Conservation (phyloP, 2,113 vertebrate genomes). For the Ondatra zibethicus region DNA sequence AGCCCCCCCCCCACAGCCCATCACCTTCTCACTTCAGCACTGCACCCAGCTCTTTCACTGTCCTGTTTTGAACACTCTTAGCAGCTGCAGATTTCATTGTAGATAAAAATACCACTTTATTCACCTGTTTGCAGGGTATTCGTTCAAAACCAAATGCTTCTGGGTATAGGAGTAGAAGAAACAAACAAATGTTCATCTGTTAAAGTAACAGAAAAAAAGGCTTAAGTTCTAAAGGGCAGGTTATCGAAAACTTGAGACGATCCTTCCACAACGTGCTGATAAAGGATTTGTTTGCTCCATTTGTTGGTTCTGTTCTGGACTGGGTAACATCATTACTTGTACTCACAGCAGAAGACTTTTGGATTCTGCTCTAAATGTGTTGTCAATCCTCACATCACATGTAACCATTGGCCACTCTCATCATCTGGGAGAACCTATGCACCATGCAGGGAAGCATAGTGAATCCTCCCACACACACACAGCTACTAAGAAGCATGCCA, state of each 20-base stretch:
- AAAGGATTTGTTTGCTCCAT: neutral
- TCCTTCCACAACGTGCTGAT: neutral
- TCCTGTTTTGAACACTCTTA: neutral
- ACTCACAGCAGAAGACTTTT: neutral
- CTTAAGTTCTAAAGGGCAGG: neutral
- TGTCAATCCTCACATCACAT: neutral
- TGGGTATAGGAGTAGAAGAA: neutral
- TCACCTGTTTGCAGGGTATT: neutral
- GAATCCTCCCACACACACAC: neutral
- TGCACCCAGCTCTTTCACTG: neutral
- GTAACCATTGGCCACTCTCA: rapidly evolving
- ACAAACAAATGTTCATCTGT: neutral
- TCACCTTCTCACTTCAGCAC: neutral
- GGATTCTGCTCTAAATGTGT: neutral
- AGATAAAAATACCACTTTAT: constrained; percentile 3
- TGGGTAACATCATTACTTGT: neutral
- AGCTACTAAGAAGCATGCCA: neutral
- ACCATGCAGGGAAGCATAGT: neutral
- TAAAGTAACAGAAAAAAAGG: neutral
- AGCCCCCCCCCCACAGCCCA: no score
- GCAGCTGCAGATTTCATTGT: constrained; percentile 1
- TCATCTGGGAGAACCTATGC: neutral
- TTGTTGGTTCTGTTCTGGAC: neutral
- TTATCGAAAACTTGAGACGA: neutral
- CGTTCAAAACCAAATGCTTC: constrained; percentile 19